Base-by-base conservation (phyloP, 1,140 invertebrate species). In the Atta cephalotes region DNA sequence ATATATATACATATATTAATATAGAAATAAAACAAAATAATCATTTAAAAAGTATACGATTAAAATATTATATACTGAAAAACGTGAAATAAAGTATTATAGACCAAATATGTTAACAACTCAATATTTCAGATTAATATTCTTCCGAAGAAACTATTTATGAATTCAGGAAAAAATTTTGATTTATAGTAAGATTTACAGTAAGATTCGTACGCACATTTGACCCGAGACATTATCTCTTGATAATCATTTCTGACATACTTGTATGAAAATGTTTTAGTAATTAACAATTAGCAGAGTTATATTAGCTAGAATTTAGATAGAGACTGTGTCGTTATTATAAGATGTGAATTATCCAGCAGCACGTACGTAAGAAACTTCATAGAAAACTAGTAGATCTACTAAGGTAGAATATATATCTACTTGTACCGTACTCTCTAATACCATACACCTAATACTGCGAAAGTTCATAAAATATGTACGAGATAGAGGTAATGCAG, bases 391-490 rank as follows among this genome's bases (percentile, higher is more conserved):
- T 70, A 71, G 49, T 16, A 51, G 39, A 10, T 45, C 39, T 45
- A 45, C 39, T 45, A 45, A 9, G 7, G 9, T 45, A 45, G 39
- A 14, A 81, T 71, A 4, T 71, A 4, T n/a, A 56, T 70, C n/a
- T 70, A 70, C 2, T 12, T 21, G 9, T 58, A 39, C 5, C 49
- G 25, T 31, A 74, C 12, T 14, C 16, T 53, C n/a, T 45, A 66
- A 79, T 21, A 25, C 12, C 25, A 0, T 25, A 25, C 25, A 39
- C 25, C 25, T 16, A 66, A 5, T 12, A 45, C 65, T 45, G 18
- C 65, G 65, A 70, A 66, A 80, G 14, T 68, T 70, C 49, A 16
- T 39, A 70, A 80, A 80, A 39, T 45, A 25, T 68, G 28, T 80
- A 56, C 21, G 18, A 74, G 53, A 58, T 35, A 53, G 28, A 12